Evolutionary conservation across 2,113 vertebrate genomes (phyloP).

Genomic region (Semnornis frantzii): DNA sequence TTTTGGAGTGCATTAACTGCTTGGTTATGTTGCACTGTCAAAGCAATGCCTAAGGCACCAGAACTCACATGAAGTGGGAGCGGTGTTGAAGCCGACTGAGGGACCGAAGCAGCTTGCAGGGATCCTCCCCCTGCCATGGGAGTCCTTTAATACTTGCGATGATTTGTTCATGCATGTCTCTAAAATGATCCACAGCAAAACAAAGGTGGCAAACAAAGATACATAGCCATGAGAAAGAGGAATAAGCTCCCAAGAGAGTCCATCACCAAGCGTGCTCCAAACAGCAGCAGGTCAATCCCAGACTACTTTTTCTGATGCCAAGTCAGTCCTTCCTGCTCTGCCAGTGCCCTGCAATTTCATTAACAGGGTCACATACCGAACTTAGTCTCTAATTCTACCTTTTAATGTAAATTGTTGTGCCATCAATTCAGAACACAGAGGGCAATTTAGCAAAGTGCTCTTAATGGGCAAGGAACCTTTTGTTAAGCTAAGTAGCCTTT

Average conservation of each 20-base stretch:
- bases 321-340: not conserved
- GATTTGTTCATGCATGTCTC: conserved; percentile 96
- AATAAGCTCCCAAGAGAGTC: not conserved
- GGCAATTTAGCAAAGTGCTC: not conserved
- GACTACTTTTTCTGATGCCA: conserved; percentile 6
- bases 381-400: not conserved
- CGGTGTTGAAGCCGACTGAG: conserved; percentile 89
- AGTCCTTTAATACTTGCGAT: conserved; percentile 96
- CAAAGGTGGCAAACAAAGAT: conserved; percentile 9
- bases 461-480: not conserved
- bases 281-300: conserved; percentile 21
- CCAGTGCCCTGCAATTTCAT: not conserved
- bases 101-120: conserved; percentile 91
- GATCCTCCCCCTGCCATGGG: conserved; percentile 92
- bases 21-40: conserved; percentile 44
- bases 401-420: not conserved
- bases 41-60: conserved; percentile 4
- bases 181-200: conserved; percentile 71
- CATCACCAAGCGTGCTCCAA: conserved; percentile 30
- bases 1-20: not conserved
- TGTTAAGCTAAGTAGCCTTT: not conserved
- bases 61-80: conserved; percentile 91
- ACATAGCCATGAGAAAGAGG: conserved; percentile 24
- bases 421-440: not conserved
- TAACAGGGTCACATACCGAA: not conserved